Evolutionary conservation across 2,113 vertebrate species (phyloP).

Genomic region (Pelecanus crispus): DNA sequence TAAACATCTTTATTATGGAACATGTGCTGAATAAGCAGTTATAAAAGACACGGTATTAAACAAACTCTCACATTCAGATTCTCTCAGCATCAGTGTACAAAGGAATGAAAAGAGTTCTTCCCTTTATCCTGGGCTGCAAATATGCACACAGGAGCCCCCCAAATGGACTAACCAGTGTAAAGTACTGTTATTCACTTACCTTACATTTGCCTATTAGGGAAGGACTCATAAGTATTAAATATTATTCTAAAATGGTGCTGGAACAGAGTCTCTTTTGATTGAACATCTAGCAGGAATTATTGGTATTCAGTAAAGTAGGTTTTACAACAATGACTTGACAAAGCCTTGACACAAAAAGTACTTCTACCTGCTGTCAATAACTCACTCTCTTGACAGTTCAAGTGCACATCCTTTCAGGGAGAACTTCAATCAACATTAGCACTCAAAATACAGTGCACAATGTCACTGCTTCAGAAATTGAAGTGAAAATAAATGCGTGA

Average conservation of each 20-base stretch:
- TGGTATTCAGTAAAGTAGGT: conserved; percentile 47
- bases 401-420: conserved; percentile 67
- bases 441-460: conserved; percentile 46
- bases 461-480: conserved; percentile 46
- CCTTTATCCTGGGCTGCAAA: background rate
- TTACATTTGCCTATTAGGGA: conserved; percentile 3
- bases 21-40: background rate
- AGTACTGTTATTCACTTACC: background rate
- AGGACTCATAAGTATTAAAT: background rate
- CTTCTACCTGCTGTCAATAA: conserved; percentile 66
- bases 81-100: background rate
- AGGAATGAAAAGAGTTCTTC: background rate
- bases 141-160: background rate
- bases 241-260: background rate
- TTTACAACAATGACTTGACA: conserved; percentile 63
- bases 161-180: background rate
- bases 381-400: conserved; percentile 69
- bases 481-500: conserved; percentile 26
- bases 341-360: conserved; percentile 76
- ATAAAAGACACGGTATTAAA: background rate
- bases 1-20: background rate
- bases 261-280: background rate
- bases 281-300: conserved; percentile 43
- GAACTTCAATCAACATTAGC: conserved; percentile 68
- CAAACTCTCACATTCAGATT: background rate